Conservation (phyloP, 1,140 invertebrate species). For the Laupala kohalensis region DNA sequence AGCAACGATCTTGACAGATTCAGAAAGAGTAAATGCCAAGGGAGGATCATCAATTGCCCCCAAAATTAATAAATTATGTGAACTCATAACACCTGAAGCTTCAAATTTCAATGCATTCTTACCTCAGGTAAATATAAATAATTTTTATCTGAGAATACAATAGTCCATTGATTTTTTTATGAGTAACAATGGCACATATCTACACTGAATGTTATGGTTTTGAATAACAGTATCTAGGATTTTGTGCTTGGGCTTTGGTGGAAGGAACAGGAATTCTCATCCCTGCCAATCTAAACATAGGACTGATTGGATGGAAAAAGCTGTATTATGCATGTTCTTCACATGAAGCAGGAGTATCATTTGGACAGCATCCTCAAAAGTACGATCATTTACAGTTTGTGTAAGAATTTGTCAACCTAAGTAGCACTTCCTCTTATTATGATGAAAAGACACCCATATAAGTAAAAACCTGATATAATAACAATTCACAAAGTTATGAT, state of each 20-base stretch:
- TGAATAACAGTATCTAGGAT: conserved; percentile 43
- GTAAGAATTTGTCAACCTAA: no score
- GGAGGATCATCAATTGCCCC: conserved; percentile 27
- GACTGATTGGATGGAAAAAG: conserved; percentile 36
- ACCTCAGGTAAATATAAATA: not conserved
- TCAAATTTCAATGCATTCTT: not conserved
- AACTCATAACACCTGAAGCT: not conserved
- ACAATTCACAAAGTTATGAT: no score
- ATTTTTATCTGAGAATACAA: not conserved
- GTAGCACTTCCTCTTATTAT: no score
- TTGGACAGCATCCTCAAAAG: conserved; percentile 42
- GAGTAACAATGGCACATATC: no score
- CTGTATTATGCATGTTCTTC: conserved; percentile 44
- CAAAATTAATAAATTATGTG: not conserved
- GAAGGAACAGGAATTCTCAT: conserved; percentile 42
- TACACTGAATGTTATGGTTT: no score
- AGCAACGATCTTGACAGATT: conserved; percentile 30
- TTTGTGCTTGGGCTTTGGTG: conserved; percentile 45
- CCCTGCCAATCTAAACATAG: conserved; percentile 49
- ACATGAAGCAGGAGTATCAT: conserved; percentile 35
- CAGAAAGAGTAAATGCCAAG: conserved; percentile 29
- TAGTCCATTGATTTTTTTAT: not conserved
- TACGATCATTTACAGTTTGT: no score
- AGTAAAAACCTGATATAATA: no score
- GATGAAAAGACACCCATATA: no score